Evolutionary conservation across 2,797 vertebrate genomes (phyloP).

Genomic region (Rhadinocentrus ornatus): DNA sequence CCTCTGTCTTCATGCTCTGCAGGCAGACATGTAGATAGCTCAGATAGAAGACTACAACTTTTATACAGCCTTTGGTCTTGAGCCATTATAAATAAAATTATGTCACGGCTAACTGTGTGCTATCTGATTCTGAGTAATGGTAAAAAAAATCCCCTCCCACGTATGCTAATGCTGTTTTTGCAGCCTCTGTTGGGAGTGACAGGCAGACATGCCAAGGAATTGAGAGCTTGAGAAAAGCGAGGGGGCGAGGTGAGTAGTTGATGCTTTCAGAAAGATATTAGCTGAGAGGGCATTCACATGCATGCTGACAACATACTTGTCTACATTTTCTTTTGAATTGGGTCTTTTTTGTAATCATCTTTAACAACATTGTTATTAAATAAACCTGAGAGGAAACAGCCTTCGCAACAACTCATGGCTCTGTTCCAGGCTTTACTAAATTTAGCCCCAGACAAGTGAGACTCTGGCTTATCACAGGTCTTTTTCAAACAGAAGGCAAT

Average conservation of each 20-base stretch:
- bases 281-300: constrained; percentile 38
- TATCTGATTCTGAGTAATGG: constrained; percentile 77
- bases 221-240: constrained; percentile 61
- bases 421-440: neutral
- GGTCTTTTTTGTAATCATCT: constrained; percentile 1
- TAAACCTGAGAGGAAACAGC: neutral
- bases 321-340: constrained; percentile 7
- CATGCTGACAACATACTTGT: constrained; percentile 21
- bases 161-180: constrained; percentile 72
- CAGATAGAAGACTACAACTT: constrained; percentile 56
- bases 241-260: constrained; percentile 50
- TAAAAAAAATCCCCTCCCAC: constrained; percentile 70
- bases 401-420: neutral
- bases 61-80: constrained; percentile 48
- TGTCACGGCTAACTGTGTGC: constrained; percentile 67
- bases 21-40: constrained; percentile 64
- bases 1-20: constrained; percentile 52
- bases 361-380: neutral
- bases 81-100: constrained; percentile 79
- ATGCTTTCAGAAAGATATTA: constrained; percentile 49
- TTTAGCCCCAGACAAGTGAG: no score
- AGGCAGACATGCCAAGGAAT: constrained; percentile 60
- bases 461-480: neutral
- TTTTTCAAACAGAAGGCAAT: neutral
- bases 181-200: constrained; percentile 63